Percentiles rank a stretch among this genome's conserved stretches.
These are phyloP conservation scores for Siniperca chuatsi DNA, from an alignment of 2,113 vertebrate genomes.

Conservation along the genomic window DNA sequence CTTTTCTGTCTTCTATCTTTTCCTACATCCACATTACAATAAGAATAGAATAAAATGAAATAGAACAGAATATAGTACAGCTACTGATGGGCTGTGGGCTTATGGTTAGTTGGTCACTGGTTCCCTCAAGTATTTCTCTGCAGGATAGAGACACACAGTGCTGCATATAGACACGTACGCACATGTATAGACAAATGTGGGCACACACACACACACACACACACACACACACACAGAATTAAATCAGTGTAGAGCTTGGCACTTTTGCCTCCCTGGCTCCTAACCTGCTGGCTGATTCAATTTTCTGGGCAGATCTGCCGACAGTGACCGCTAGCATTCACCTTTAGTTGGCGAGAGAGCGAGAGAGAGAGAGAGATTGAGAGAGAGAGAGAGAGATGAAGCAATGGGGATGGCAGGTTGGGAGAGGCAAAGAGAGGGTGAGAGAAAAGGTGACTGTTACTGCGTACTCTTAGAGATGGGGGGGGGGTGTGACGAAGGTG, in stretches of 20 bases:
- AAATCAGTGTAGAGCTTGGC: slow-evolving; percentile 73
- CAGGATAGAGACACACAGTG: slow-evolving; percentile 28
- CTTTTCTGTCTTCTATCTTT: not conserved
- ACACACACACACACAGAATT: slow-evolving; percentile 67
- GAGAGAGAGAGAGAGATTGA: not conserved
- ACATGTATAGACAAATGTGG: slow-evolving; percentile 14
- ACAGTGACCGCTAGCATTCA: slow-evolving; percentile 78
- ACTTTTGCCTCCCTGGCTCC: slow-evolving; percentile 70
- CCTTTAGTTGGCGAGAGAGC: slow-evolving; percentile 62
- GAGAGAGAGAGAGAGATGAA: not conserved
- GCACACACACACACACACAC: slow-evolving; percentile 38
- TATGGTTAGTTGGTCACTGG: not conserved
- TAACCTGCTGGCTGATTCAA: slow-evolving; percentile 80
- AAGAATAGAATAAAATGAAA: not conserved
- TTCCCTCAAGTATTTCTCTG: not conserved
- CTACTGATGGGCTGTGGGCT: no score
- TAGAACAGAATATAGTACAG: not conserved
- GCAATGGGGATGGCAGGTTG: slow-evolving; percentile 40
- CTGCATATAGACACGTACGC: slow-evolving; percentile 39
- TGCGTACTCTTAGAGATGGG: slow-evolving; percentile 45
- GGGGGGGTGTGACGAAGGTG: slow-evolving; percentile 40
- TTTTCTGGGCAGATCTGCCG: slow-evolving; percentile 76
- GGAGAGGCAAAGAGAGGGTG: slow-evolving; percentile 43
- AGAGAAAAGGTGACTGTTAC: slow-evolving; percentile 58
- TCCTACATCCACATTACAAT: not conserved